phyloP scores from a whole-genome alignment of 1,140 invertebrate genomes.

The Aphidius ervi region DNA sequence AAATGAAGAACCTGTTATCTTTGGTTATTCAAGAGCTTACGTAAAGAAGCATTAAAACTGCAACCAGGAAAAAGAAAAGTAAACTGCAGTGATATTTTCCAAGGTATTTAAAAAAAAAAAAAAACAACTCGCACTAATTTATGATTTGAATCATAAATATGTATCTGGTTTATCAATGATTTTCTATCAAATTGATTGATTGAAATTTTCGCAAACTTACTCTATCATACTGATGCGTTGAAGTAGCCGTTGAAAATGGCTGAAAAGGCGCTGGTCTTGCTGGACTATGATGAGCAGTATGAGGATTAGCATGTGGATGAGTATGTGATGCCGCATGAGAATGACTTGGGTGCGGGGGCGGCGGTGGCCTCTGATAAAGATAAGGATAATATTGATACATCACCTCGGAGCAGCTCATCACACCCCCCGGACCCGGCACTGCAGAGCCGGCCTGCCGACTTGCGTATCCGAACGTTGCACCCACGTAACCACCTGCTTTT shows the following conservation, averaged over 20 bases:
- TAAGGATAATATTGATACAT: constrained; percentile 63
- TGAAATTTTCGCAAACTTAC: constrained; percentile 41
- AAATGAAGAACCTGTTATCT: no score
- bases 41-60: no score
- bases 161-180: no score
- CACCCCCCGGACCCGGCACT: constrained; percentile 51
- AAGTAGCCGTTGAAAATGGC: constrained; percentile 46
- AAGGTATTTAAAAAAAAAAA: no score
- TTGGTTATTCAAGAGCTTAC: no score
- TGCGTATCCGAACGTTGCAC: constrained; percentile 51
- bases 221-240: constrained; percentile 56
- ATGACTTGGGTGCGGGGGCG: constrained; percentile 47
- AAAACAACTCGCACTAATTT: no score
- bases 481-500: constrained; percentile 32
- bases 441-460: constrained; percentile 52
- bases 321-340: constrained; percentile 47
- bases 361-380: constrained; percentile 56
- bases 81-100: no score
- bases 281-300: constrained; percentile 49
- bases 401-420: constrained; percentile 61
- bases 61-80: no score
- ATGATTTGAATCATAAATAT: no score
- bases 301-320: constrained; percentile 42
- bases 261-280: constrained; percentile 52
- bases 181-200: background rate